phyloP scores from a whole-genome alignment of 2,113 vertebrate species.

The Lipophrys pholis region DNA sequence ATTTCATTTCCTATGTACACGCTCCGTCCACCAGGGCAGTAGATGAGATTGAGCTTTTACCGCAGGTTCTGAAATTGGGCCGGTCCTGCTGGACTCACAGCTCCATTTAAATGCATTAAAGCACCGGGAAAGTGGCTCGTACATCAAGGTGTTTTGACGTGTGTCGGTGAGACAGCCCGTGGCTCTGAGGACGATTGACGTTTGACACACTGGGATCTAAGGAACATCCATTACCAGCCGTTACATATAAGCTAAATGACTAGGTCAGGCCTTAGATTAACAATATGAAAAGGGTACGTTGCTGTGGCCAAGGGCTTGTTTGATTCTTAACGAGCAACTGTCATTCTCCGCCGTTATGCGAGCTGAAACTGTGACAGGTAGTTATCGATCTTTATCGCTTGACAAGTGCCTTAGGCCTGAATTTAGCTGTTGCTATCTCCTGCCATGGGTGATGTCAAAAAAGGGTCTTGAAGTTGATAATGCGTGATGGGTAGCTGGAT shows the following conservation, averaged over 20 bases:
- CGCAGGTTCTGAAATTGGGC: conserved; percentile 73
- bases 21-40: conserved; percentile 68
- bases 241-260: conserved; percentile 58
- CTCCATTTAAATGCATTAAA: conserved; percentile 85
- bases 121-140: conserved; percentile 69
- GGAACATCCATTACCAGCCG: conserved; percentile 61
- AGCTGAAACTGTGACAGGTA: conserved; percentile 7
- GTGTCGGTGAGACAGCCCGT: conserved; percentile 52
- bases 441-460: conserved; percentile 42
- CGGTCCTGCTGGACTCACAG: conserved; percentile 71
- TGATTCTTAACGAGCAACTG: conserved; percentile 44
- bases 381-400: conserved; percentile 49
- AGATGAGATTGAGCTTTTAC: conserved; percentile 78
- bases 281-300: not conserved
- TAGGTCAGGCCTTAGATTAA: conserved; percentile 58
- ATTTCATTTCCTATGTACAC: conserved; percentile 77
- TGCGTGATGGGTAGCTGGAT: conserved; percentile 24
- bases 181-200: conserved; percentile 38
- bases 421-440: conserved; percentile 53
- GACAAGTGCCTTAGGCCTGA: conserved; percentile 42
- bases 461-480: conserved; percentile 7
- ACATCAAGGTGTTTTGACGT: conserved; percentile 76
- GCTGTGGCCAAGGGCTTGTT: conserved; percentile 30
- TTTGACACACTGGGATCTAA: conserved; percentile 59
- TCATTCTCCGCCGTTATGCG: conserved; percentile 35